Evolutionary conservation across 2,113 vertebrate genomes (phyloP).

Genomic region (Epinephelus cyanopodus): DNA sequence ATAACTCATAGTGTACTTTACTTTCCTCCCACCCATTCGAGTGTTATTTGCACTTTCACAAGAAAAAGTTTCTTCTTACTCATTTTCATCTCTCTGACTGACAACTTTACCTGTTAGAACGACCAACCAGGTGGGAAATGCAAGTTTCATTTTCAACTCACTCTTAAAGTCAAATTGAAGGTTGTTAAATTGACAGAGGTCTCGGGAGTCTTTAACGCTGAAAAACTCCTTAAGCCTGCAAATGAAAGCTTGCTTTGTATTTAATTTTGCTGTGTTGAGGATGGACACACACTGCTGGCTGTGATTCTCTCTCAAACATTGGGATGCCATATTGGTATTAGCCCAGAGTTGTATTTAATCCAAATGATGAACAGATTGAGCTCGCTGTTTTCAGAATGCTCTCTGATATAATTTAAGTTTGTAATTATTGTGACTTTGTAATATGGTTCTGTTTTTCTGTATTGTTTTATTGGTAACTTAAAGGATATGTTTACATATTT

Average conservation of each 20-base stretch:
- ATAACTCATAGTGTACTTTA: slow-evolving; percentile 18
- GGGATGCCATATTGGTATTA: not conserved
- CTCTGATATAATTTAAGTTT: too few species aligned
- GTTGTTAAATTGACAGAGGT: not conserved
- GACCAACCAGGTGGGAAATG: not conserved
- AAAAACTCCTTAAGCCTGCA: not conserved
- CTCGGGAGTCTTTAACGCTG: not conserved
- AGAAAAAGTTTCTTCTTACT: slow-evolving; percentile 4
- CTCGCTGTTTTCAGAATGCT: not conserved
- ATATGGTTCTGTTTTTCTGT: too few species aligned
- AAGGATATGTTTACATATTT: too few species aligned
- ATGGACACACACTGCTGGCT: not conserved
- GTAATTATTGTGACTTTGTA: too few species aligned
- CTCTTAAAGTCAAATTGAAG: not conserved
- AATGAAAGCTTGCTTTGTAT: not conserved
- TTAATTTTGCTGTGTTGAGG: not conserved
- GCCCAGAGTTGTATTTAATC: not conserved
- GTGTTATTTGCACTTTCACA: slow-evolving; percentile 46
- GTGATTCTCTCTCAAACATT: not conserved
- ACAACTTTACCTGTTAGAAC: slow-evolving; percentile 39
- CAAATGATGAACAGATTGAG: not conserved
- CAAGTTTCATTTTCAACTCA: not conserved
- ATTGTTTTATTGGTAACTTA: too few species aligned
- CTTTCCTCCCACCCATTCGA: not conserved
- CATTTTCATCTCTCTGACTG: slow-evolving; percentile 46